Conservation (phyloP, 2,888 invertebrate genomes). For the Mythimna loreyi region DNA sequence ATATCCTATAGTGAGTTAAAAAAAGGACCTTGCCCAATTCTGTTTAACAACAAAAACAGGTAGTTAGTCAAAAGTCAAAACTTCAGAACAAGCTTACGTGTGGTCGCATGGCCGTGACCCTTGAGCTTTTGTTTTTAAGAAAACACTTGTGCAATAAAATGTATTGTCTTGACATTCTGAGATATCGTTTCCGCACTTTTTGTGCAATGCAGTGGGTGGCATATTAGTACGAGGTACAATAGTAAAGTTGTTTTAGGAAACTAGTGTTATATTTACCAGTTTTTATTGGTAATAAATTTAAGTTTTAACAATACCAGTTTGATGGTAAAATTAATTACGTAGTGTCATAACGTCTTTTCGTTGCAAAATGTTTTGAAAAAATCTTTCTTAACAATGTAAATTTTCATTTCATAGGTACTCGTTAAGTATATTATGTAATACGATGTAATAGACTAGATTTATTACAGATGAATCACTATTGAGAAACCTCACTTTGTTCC, state of each 20-base stretch:
- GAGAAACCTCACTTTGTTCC: slow-evolving; percentile 19
- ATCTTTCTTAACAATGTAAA: slow-evolving; percentile 14
- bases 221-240: slow-evolving; percentile 41
- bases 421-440: slow-evolving; percentile 20
- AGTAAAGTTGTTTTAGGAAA: slow-evolving; percentile 53
- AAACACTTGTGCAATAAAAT: slow-evolving; percentile 74
- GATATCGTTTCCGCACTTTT: slow-evolving; percentile 64
- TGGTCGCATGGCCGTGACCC: slow-evolving; percentile 73
- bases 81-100: slow-evolving; percentile 73
- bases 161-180: slow-evolving; percentile 70
- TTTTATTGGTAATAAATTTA: slow-evolving; percentile 39
- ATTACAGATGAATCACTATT: slow-evolving; percentile 37
- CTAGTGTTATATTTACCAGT: slow-evolving; percentile 46
- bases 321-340: slow-evolving; percentile 7
- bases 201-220: slow-evolving; percentile 58
- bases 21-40: slow-evolving; percentile 27
- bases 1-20: not conserved
- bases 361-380: slow-evolving; percentile 24
- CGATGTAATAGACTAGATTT: slow-evolving; percentile 25
- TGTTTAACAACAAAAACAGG: slow-evolving; percentile 56
- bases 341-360: not conserved
- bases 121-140: slow-evolving; percentile 67
- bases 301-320: slow-evolving; percentile 30
- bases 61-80: slow-evolving; percentile 30
- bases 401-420: slow-evolving; percentile 31